phyloP scores from a whole-genome alignment of 2,888 invertebrate species.

The Eupithecia abbreviata region DNA sequence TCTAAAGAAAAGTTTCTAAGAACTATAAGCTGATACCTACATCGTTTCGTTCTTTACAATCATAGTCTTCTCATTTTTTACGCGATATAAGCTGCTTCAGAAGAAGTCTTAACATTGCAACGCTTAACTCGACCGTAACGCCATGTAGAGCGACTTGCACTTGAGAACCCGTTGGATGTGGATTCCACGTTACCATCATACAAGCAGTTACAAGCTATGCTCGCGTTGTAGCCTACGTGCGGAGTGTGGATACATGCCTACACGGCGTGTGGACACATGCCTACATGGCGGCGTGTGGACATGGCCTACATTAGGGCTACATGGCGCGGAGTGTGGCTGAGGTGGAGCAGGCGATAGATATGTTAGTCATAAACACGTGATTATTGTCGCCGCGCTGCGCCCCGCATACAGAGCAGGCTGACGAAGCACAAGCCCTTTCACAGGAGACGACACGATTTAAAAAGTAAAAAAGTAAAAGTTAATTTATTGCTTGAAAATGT shows the following conservation, averaged over 20 bases:
- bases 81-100: neutral
- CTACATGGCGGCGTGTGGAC: neutral
- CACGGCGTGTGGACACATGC: neutral
- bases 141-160: neutral
- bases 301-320: neutral
- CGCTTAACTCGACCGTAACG: neutral
- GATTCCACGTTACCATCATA: neutral
- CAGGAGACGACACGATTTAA: neutral
- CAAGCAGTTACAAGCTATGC: neutral
- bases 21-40: neutral
- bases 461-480: no score
- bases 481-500: neutral
- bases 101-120: neutral
- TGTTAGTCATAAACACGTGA: conserved; percentile 39
- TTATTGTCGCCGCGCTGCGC: conserved; percentile 34
- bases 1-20: neutral
- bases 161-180: neutral
- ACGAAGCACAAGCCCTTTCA: neutral
- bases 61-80: neutral
- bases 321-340: neutral
- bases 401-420: conserved; percentile 26
- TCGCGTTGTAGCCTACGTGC: neutral
- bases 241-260: neutral
- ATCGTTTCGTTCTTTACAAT: neutral
- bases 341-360: conserved; percentile 29